A percentile compares a stretch with the other conserved stretches of the same genome.
Evolutionary conservation across 1,140 invertebrate genomes (phyloP).

Genomic region (Diplogasteroides magnus): DNA sequence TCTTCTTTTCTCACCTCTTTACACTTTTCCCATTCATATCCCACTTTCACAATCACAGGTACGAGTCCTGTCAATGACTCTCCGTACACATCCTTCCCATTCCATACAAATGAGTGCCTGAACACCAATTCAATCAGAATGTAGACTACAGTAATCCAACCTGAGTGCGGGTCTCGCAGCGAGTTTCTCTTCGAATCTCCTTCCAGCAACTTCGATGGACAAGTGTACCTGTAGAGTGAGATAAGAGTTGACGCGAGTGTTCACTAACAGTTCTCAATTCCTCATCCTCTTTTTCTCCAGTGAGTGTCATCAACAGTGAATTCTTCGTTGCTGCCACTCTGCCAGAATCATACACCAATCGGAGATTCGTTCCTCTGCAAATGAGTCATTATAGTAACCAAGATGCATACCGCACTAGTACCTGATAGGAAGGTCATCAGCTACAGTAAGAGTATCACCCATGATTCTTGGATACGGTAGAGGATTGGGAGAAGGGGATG

Average conservation of each 20-base stretch:
- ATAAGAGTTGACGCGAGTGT: too few species aligned
- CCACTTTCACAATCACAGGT: conserved; percentile 70
- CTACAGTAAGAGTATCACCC: conserved; percentile 24
- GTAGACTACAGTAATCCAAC: conserved; percentile 78
- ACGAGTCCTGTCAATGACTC: conserved; percentile 40
- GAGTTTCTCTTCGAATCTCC: conserved; percentile 80
- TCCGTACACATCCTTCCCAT: not conserved
- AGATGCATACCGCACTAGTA: conserved; percentile 1
- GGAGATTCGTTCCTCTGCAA: conserved; percentile 30
- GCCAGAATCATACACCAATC: conserved; percentile 28
- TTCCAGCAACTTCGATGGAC: conserved; percentile 75
- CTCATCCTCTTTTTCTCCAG: conserved; percentile 19
- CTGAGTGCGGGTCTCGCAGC: conserved; percentile 89
- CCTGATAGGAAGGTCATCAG: conserved; percentile 17
- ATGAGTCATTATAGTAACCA: conserved; percentile 14
- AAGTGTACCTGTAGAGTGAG: conserved; percentile 39
- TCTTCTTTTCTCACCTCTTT: conserved; percentile 56
- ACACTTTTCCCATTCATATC: conserved; percentile 88
- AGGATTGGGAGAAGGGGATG: conserved; percentile 4
- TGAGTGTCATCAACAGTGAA: conserved; percentile 25
- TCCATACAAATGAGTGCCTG: not conserved
- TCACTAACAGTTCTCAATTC: conserved; percentile 36
- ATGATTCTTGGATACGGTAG: conserved; percentile 10
- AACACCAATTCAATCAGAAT: conserved; percentile 57
- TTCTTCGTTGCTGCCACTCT: conserved; percentile 24